Conservation (phyloP, 2,888 invertebrate genomes). For the Cryptosula pallasiana region DNA sequence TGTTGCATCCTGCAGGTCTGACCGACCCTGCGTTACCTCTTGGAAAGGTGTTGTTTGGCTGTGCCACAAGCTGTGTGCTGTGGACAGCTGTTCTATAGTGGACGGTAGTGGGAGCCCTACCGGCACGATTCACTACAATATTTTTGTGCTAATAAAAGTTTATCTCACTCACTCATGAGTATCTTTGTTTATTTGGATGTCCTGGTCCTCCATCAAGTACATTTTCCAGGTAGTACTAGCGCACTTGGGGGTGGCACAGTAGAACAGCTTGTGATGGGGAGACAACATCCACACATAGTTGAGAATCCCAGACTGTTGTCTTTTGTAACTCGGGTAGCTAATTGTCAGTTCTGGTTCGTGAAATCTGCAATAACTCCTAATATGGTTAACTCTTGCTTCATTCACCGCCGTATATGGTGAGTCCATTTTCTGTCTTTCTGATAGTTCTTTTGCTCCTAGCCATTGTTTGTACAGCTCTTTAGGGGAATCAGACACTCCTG, state of each 20-base stretch:
- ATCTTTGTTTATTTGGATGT: background rate
- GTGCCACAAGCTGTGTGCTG: too few species aligned
- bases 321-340: background rate
- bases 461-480: too few species aligned
- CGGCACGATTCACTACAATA: too few species aligned
- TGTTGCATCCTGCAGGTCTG: too few species aligned
- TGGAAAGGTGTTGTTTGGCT: too few species aligned
- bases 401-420: background rate
- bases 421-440: too few species aligned
- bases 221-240: conserved; percentile 13
- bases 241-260: conserved; percentile 9
- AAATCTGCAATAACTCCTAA: background rate
- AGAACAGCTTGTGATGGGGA: conserved; percentile 6
- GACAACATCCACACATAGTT: conserved; percentile 6
- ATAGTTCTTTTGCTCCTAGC: too few species aligned
- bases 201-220: conserved; percentile 1
- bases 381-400: background rate
- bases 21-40: too few species aligned
- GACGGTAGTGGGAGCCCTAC: too few species aligned
- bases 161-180: conserved; percentile 17
- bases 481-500: too few species aligned
- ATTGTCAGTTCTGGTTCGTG: background rate
- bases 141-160: too few species aligned
- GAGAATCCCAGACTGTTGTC: background rate
- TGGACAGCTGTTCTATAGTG: too few species aligned